These are phyloP conservation scores for Nibea coibor DNA, from an alignment of 2,113 vertebrate species.

Conservation along the genomic window DNA sequence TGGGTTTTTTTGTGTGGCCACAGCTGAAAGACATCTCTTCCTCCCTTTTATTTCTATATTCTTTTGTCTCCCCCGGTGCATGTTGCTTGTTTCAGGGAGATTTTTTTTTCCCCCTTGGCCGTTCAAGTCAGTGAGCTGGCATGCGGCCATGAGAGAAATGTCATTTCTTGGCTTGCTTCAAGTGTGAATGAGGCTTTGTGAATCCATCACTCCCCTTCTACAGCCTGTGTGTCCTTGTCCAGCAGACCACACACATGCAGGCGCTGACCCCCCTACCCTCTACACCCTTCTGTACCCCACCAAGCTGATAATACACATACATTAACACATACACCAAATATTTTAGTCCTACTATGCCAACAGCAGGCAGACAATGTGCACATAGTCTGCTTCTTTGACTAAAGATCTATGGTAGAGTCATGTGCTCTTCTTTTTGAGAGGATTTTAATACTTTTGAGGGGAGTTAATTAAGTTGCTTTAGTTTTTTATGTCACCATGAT, in stretches of 20 bases:
- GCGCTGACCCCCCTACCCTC: slow-evolving; percentile 1
- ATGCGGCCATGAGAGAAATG: slow-evolving; percentile 45
- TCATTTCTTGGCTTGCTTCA: slow-evolving; percentile 38
- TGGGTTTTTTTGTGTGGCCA: slow-evolving; percentile 38
- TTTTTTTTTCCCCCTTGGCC: not conserved
- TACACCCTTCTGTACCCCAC: not conserved
- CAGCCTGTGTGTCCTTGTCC: slow-evolving; percentile 45
- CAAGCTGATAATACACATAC: slow-evolving; percentile 2
- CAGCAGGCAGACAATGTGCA: not conserved
- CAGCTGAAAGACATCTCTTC: slow-evolving; percentile 54
- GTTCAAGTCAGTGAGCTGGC: slow-evolving; percentile 46
- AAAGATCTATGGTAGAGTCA: not conserved
- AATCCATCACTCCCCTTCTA: slow-evolving; percentile 34
- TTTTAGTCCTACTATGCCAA: not conserved
- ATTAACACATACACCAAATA: not conserved
- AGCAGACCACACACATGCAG: slow-evolving; percentile 71
- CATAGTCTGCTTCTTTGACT: not conserved
- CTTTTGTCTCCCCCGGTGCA: slow-evolving; percentile 22
- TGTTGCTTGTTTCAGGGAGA: slow-evolving; percentile 18
- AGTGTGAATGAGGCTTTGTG: slow-evolving; percentile 69
- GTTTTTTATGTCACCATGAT: not conserved
- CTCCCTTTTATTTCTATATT: slow-evolving; percentile 12
- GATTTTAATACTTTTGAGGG: not conserved
- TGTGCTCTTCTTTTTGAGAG: not conserved
- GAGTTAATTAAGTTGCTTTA: not conserved